phyloP scores from a whole-genome alignment of 53 echinoderm and acorn worm genomes.

The Henricia sp. region DNA sequence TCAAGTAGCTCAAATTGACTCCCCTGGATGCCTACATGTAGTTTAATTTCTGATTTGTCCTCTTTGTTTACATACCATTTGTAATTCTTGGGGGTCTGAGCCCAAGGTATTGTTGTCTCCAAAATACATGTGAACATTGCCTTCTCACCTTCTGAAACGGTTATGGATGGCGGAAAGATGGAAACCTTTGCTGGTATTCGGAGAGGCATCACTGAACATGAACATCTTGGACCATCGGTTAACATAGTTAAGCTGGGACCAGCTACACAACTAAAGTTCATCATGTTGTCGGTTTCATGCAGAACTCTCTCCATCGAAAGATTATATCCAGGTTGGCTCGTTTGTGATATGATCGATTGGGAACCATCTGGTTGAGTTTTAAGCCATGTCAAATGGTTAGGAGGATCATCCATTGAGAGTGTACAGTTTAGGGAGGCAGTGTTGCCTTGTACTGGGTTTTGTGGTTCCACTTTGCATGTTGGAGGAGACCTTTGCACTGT shows the following conservation, averaged over 20 bases:
- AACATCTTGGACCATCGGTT: background rate
- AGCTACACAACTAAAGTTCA: background rate
- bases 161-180: background rate
- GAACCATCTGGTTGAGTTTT: background rate
- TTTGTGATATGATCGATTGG: background rate
- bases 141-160: background rate
- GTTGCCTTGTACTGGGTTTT: background rate
- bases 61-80: background rate
- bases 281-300: background rate
- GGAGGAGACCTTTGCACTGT: background rate
- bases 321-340: background rate
- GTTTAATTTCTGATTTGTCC: background rate
- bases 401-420: background rate
- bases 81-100: background rate
- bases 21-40: background rate
- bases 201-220: background rate
- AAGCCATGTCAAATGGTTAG: background rate
- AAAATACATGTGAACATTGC: background rate
- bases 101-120: background rate
- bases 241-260: background rate
- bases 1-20: background rate
- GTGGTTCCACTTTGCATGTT: background rate
- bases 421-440: background rate
- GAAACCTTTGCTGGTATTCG: background rate
- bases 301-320: background rate